These are phyloP conservation scores for Xiphias gladius DNA, from an alignment of 2,113 vertebrate species.

Conservation along the genomic window DNA sequence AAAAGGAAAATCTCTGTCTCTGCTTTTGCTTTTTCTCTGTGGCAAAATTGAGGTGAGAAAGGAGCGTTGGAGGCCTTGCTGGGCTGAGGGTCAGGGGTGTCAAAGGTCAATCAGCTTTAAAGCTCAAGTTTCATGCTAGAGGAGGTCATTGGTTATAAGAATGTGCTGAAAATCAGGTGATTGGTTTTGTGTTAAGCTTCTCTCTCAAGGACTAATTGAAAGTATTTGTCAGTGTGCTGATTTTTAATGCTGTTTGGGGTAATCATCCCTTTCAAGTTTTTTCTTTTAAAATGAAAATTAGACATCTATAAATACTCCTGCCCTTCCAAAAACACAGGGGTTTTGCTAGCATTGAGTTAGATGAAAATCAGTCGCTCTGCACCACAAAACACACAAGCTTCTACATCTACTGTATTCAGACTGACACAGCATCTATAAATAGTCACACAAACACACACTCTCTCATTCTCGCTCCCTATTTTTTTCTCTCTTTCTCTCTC, in stretches of 20 bases:
- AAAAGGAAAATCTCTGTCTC: neutral
- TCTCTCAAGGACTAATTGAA: constrained; percentile 28
- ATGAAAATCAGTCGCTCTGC: constrained; percentile 54
- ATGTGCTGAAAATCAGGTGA: constrained; percentile 53
- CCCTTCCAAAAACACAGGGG: constrained; percentile 3
- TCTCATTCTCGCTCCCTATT: constrained; percentile 16
- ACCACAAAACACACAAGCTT: constrained; percentile 36
- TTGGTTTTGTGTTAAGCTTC: constrained; percentile 23
- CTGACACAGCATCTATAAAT: constrained; percentile 68
- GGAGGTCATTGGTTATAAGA: constrained; percentile 30
- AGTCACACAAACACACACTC: constrained; percentile 47
- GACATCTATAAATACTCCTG: constrained; percentile 37
- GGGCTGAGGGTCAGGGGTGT: constrained; percentile 6
- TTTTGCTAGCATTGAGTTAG: constrained; percentile 24
- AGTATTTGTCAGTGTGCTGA: constrained; percentile 24
- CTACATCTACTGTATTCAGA: constrained; percentile 43
- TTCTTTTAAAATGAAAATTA: constrained; percentile 31
- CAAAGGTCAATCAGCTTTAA: constrained; percentile 57
- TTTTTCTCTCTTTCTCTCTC: neutral
- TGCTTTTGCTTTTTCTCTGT: constrained; percentile 8
- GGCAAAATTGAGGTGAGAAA: constrained; percentile 80
- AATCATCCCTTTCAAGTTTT: constrained; percentile 21
- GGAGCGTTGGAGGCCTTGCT: constrained; percentile 2
- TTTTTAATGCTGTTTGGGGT: constrained; percentile 1
- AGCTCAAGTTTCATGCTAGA: constrained; percentile 31